Conservation (phyloP, 2,888 invertebrate genomes). For the Amphipoea oculea region DNA sequence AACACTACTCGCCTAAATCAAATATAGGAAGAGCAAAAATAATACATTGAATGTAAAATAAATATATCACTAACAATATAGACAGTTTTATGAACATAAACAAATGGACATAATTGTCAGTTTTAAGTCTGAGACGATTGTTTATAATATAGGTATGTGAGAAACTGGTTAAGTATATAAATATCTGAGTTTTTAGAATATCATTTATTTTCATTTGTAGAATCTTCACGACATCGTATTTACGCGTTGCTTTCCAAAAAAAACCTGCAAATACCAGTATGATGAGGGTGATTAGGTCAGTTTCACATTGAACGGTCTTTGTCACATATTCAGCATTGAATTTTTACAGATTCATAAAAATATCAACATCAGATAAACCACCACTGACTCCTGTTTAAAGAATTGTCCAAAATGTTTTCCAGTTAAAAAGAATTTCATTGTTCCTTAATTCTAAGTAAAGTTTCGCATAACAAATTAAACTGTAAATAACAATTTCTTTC, state of each 20-base stretch:
- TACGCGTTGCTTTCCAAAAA: conserved; percentile 12
- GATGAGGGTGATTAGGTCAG: not conserved
- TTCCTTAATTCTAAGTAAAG: not conserved
- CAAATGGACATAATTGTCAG: conserved; percentile 59
- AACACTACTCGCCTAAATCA: conserved; percentile 4
- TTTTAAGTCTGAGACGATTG: conserved; percentile 63
- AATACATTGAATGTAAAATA: conserved; percentile 38
- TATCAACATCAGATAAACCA: not conserved
- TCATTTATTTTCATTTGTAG: conserved; percentile 34
- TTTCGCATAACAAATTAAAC: conserved; percentile 15
- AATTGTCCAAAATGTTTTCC: not conserved
- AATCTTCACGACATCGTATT: conserved; percentile 12
- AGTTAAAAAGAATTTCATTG: not conserved
- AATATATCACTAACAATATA: conserved; percentile 51
- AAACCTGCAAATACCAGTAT: not conserved
- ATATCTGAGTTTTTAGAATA: conserved; percentile 41
- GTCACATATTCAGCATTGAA: not conserved
- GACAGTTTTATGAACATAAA: conserved; percentile 32
- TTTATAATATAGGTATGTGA: conserved; percentile 49
- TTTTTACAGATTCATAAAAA: not conserved
- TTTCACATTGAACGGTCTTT: not conserved
- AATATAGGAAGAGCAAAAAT: conserved; percentile 10
- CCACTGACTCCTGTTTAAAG: not conserved
- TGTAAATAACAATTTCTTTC: conserved; percentile 53
- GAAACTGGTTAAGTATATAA: conserved; percentile 35